phyloP scores from a whole-genome alignment of 2,113 vertebrate species.

The Megaptera novaeangliae region DNA sequence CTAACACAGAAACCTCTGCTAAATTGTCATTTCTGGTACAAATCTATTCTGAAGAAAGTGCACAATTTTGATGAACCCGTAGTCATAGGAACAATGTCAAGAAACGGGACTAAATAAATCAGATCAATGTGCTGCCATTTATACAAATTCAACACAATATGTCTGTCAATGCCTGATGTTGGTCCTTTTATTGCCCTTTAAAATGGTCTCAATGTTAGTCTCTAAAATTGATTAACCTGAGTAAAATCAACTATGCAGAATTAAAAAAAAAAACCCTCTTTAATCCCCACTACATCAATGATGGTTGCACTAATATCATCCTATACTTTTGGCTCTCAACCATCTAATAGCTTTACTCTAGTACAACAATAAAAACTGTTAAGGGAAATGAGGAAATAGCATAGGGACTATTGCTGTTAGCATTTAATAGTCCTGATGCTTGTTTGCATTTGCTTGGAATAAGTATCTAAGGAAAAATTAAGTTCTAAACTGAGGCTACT shows the following conservation, averaged over 20 bases:
- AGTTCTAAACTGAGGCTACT: constrained; percentile 38
- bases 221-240: neutral
- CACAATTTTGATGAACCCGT: neutral
- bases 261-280: neutral
- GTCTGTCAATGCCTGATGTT: neutral
- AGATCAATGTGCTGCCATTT: neutral
- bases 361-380: constrained; percentile 5
- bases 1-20: neutral
- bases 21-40: neutral
- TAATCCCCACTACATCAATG: neutral
- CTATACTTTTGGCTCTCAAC: neutral
- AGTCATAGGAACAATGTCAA: neutral
- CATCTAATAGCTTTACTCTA: constrained; percentile 35
- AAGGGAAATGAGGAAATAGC: constrained; percentile 29
- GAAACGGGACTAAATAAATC: neutral
- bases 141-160: neutral
- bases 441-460: constrained; percentile 44
- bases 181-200: neutral
- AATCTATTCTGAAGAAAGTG: neutral
- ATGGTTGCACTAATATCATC: constrained; percentile 16
- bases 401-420: constrained; percentile 13
- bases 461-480: constrained; percentile 62
- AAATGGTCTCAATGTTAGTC: neutral
- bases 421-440: neutral
- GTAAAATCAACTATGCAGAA: neutral